Percentiles rank a stretch among this genome's conserved stretches.
These are phyloP conservation scores for Ophion ellenae DNA, from an alignment of 2,888 invertebrate genomes.

Conservation along the genomic window DNA sequence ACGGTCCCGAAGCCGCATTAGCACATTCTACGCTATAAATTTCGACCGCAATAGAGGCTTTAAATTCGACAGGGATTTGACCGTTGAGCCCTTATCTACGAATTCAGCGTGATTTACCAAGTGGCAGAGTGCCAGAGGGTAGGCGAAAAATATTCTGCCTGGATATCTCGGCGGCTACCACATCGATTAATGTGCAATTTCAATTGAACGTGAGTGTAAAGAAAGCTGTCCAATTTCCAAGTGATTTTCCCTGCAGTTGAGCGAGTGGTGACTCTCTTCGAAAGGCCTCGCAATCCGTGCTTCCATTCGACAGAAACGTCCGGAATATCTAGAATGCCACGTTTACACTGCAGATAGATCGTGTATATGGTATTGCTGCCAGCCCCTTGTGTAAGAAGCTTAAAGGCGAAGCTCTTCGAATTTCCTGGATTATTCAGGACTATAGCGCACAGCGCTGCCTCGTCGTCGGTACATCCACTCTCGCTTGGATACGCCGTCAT, in stretches of 20 bases:
- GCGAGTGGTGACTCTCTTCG: not conserved
- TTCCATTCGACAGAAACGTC: not conserved
- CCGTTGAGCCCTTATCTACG: not conserved
- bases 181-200: not conserved
- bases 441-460: conserved; percentile 25
- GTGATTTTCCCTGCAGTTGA: not conserved
- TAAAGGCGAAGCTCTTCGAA: conserved; percentile 57
- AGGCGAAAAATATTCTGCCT: not conserved
- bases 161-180: not conserved
- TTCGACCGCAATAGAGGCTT: not conserved
- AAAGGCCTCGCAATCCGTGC: not conserved
- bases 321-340: not conserved
- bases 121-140: not conserved
- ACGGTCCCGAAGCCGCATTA: not conserved
- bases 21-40: not conserved
- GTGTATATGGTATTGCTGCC: conserved; percentile 22
- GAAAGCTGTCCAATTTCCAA: not conserved
- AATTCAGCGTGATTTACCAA: conserved; percentile 5
- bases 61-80: not conserved
- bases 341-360: conserved; percentile 1
- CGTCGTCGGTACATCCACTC: conserved; percentile 30
- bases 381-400: conserved; percentile 67
- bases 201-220: not conserved
- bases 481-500: conserved; percentile 46
- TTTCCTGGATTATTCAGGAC: conserved; percentile 69